Evolutionary conservation across 92 coral and sea anemone genomes (phyloP), one percentile per base, ranked within the genome.

Genomic region (Phymanthus crucifer): DNA sequence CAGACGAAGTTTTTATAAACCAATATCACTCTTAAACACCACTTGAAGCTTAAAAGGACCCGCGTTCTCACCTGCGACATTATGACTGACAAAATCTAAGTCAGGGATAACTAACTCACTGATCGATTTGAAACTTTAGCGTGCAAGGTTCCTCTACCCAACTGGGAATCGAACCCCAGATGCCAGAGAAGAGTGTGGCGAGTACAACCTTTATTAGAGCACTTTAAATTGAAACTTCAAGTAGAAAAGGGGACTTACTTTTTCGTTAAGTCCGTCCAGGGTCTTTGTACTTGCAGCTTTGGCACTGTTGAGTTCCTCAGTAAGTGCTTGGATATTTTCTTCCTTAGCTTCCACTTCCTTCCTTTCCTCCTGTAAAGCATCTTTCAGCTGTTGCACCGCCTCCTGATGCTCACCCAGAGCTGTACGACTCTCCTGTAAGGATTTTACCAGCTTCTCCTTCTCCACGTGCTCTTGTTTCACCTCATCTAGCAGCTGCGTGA

Each of bases 271-370:
- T 52, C 74, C 52, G 47, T 86, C 93, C 1, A 81, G 61, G 1
- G 80, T 74, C 13, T 48, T 65, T 27, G 77, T 79, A 26, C 66
- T 91, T 27, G 85, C 79, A 46, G 56, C 84, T 38, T 69, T 89
- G 76, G 89, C 90, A 74, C 84, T 91, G 5, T 58, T 77, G 47
- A 92, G 69, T 65, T 90, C 91, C 54, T 90, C 92, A 14, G 81
- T 78, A 6, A 95, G 81, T 8, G 87, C 67, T 73, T 92, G 89
- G 26, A 90, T 74, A 73, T 92, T 91, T 24, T 73, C 88, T 37
- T 83, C 90, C 75, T 79, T 84, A 6, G 71, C 90, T 9, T 75
- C 76, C 9, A 88, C 73, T 47, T 80, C 79, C 26, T 66, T 79
- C n/a, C 73, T 81, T 37, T 87, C 84, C 35, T 66, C 88, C 70